A percentile compares a stretch with the other conserved stretches of the same genome.
These are phyloP conservation scores for Loripinus fragilis DNA, from an alignment of 2,888 invertebrate genomes.

Conservation along the genomic window DNA sequence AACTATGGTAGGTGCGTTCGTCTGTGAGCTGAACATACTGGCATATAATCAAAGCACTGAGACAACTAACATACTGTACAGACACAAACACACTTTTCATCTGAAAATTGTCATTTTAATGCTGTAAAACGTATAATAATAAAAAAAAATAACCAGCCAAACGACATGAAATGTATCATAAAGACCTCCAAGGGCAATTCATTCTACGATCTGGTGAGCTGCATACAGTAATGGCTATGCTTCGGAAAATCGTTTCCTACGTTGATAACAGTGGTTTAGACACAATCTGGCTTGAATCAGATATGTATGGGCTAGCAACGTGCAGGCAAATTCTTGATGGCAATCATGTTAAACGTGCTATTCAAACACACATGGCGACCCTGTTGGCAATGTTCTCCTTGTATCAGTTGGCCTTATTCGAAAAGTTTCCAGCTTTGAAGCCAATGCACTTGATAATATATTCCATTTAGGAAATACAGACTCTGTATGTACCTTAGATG, in stretches of 20 bases:
- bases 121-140: too few relatives aligned
- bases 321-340: constrained; percentile 9
- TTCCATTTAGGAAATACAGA: neutral
- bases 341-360: constrained; percentile 4
- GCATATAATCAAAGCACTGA: too few relatives aligned
- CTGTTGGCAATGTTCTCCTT: neutral
- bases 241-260: neutral
- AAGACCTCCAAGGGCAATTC: neutral
- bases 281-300: neutral
- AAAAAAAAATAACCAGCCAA: too few relatives aligned
- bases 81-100: too few relatives aligned
- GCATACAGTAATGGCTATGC: constrained; percentile 9
- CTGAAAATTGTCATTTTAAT: too few relatives aligned
- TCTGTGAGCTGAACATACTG: too few relatives aligned
- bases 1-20: too few relatives aligned
- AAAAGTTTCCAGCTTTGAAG: neutral
- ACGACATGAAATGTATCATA: too few relatives aligned
- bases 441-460: neutral
- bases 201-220: constrained; percentile 1
- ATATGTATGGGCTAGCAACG: neutral
- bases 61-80: too few relatives aligned
- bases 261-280: neutral
- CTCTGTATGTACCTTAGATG: neutral
- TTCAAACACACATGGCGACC: neutral
- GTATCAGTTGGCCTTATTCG: constrained; percentile 2